phyloP scores from a whole-genome alignment of 2,888 invertebrate species.

The Himalopsyche tibetana region DNA sequence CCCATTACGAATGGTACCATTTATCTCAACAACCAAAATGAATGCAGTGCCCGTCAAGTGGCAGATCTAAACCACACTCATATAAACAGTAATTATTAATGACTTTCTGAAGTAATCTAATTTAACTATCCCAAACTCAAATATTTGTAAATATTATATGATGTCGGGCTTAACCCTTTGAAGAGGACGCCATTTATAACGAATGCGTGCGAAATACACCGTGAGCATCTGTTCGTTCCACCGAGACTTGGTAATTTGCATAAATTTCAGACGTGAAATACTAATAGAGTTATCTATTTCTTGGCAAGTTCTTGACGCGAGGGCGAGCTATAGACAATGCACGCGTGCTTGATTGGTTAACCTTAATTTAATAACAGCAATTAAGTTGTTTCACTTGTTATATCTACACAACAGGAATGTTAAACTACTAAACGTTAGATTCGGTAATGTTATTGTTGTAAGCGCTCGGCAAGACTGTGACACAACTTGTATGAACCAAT shows the following conservation, averaged over 20 bases:
- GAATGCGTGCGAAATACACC: slow-evolving; percentile 10
- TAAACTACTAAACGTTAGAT: slow-evolving; percentile 3
- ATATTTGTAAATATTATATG: slow-evolving; percentile 29
- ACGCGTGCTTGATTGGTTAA: slow-evolving; percentile 32
- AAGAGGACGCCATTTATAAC: background rate
- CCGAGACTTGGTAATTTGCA: slow-evolving; percentile 57
- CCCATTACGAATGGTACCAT: no score
- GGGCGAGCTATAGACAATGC: slow-evolving; percentile 28
- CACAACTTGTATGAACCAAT: no score
- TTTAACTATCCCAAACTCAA: background rate
- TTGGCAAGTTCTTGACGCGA: slow-evolving; percentile 28
- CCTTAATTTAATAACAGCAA: slow-evolving; percentile 12
- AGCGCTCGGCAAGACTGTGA: no score
- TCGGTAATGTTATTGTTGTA: background rate
- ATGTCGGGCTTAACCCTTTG: background rate
- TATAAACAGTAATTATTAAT: no score
- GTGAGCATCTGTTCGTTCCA: slow-evolving; percentile 49
- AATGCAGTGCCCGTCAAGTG: no score
- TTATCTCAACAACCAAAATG: no score
- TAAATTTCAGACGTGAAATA: slow-evolving; percentile 52
- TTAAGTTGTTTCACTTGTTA: slow-evolving; percentile 15
- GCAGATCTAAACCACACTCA: no score
- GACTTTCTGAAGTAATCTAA: no score
- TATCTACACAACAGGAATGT: background rate
- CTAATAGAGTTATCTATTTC: slow-evolving; percentile 54